Conservation (phyloP, 2,888 invertebrate genomes). For the Galeruca laticollis region DNA sequence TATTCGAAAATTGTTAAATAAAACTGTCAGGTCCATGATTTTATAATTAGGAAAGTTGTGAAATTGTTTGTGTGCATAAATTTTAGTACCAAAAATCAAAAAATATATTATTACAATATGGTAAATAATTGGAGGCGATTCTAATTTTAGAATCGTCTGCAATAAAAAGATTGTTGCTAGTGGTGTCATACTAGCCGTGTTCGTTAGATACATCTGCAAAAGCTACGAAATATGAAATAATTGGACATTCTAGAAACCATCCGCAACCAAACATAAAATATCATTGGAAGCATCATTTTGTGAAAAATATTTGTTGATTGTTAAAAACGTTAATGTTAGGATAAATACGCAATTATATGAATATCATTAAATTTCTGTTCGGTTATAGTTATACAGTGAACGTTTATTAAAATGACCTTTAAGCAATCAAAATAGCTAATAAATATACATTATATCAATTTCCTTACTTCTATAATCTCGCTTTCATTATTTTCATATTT, state of each 20-base stretch:
- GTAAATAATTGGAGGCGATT: conserved; percentile 63
- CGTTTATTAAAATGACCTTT: too few relatives aligned
- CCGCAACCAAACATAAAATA: background rate
- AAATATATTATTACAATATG: conserved; percentile 63
- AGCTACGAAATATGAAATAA: conserved; percentile 48
- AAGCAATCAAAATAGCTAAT: too few relatives aligned
- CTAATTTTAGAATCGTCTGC: conserved; percentile 65
- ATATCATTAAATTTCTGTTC: too few relatives aligned
- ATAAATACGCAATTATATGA: background rate
- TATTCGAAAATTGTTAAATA: conserved; percentile 36
- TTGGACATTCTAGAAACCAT: conserved; percentile 48
- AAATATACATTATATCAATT: too few relatives aligned
- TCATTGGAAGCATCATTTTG: background rate
- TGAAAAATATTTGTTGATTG: background rate
- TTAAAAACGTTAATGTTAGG: too few relatives aligned
- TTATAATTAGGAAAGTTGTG: conserved; percentile 61
- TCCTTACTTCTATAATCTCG: too few relatives aligned
- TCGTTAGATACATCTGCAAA: conserved; percentile 65
- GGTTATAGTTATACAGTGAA: too few relatives aligned
- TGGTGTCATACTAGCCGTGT: conserved; percentile 66
- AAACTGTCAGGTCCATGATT: conserved; percentile 59
- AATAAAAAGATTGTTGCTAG: conserved; percentile 63
- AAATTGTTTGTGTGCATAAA: conserved; percentile 66
- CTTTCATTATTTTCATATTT: too few relatives aligned
- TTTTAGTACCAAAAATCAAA: conserved; percentile 67